A percentile compares a stretch with the other conserved stretches of the same genome.
These are phyloP conservation scores for Helarctos malayanus DNA, from an alignment of 2,797 vertebrate genomes.

Conservation along the genomic window DNA sequence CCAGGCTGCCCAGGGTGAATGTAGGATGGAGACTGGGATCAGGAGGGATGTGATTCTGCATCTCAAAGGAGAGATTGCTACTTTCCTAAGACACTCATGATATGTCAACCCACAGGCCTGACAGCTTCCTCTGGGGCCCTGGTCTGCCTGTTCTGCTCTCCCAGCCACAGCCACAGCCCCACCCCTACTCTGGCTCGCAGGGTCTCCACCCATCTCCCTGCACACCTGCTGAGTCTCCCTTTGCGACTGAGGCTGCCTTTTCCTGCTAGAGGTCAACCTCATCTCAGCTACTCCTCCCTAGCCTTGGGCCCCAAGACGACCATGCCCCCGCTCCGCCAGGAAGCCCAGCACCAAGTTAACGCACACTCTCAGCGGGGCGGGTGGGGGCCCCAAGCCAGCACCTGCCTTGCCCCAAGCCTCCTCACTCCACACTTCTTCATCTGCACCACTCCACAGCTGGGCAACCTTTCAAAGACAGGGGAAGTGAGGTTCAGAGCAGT, in stretches of 20 bases:
- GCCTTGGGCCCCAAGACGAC: neutral
- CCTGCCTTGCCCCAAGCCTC: neutral
- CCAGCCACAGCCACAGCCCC: neutral
- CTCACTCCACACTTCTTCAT: neutral
- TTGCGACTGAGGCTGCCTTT: neutral
- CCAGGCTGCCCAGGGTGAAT: neutral
- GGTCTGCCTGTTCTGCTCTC: neutral
- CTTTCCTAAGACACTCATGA: neutral
- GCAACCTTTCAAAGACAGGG: neutral
- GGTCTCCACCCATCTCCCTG: accelerated
- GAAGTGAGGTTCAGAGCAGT: neutral
- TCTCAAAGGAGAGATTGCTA: neutral
- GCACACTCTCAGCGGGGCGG: accelerated
- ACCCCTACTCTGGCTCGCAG: too few relatives aligned
- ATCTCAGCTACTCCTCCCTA: neutral
- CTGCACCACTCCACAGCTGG: neutral
- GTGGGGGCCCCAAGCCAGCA: neutral
- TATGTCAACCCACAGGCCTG: neutral
- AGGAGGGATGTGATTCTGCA: neutral
- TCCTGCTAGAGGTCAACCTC: neutral
- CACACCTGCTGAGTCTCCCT: neutral
- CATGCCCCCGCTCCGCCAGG: neutral
- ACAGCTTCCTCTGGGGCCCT: neutral
- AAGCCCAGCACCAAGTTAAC: neutral
- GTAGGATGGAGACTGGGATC: neutral